Conservation (phyloP, 2,113 vertebrate species). For the Chionis minor region DNA sequence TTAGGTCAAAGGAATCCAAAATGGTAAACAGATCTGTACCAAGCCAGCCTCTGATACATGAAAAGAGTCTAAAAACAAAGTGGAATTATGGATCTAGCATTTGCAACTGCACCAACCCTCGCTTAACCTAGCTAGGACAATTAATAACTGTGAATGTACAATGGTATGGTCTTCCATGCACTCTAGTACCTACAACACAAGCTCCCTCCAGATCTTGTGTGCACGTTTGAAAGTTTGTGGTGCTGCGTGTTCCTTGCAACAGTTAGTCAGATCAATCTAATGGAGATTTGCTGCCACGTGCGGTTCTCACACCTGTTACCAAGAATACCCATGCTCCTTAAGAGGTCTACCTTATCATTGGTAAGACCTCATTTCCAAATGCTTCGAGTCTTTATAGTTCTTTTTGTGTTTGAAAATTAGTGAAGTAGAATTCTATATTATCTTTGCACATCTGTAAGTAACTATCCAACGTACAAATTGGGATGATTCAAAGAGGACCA, state of each 20-base stretch:
- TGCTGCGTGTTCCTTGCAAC: neutral
- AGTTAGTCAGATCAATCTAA: neutral
- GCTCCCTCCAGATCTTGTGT: neutral
- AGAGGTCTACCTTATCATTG: neutral
- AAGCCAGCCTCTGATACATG: neutral
- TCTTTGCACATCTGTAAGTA: neutral
- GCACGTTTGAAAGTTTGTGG: neutral
- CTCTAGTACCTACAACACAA: neutral
- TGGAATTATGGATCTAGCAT: neutral
- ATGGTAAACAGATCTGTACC: neutral
- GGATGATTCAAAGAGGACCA: neutral
- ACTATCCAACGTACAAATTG: neutral
- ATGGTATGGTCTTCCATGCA: neutral
- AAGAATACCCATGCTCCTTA: neutral
- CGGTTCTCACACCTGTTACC: neutral
- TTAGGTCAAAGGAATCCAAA: neutral
- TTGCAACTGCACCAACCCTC: neutral
- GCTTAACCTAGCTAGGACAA: neutral
- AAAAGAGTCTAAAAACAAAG: neutral
- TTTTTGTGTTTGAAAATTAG: neutral
- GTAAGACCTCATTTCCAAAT: neutral
- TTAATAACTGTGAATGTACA: neutral
- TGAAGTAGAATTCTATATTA: neutral
- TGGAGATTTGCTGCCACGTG: neutral
- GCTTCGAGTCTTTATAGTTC: neutral